phyloP scores from a whole-genome alignment of 2,888 invertebrate species.

The Acleris sparsana region DNA sequence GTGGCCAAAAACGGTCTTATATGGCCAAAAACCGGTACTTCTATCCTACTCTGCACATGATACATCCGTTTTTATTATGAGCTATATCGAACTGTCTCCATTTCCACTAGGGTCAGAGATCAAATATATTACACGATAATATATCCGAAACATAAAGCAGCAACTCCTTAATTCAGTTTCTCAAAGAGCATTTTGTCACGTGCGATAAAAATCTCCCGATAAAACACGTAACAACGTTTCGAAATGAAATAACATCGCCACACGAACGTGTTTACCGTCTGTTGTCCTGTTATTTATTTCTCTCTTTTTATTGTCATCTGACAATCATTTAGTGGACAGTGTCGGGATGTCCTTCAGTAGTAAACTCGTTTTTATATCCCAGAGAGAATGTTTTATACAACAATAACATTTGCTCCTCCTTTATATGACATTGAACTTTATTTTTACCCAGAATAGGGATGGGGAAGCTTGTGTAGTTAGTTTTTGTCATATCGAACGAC shows the following conservation, averaged over 20 bases:
- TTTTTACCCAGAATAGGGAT: not conserved
- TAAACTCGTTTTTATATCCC: constrained; percentile 35
- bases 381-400: constrained; percentile 28
- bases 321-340: constrained; percentile 38
- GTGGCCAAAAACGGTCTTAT: no score
- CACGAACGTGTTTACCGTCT: constrained; percentile 33
- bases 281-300: constrained; percentile 24
- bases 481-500: constrained; percentile 27
- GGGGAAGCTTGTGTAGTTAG: not conserved
- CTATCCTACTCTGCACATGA: no score
- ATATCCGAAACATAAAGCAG: not conserved
- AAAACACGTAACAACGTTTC: constrained; percentile 26
- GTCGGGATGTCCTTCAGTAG: constrained; percentile 35
- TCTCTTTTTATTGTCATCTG: constrained; percentile 36
- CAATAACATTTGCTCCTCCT: constrained; percentile 15
- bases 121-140: not conserved
- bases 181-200: constrained; percentile 7
- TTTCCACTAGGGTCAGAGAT: not conserved
- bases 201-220: constrained; percentile 19
- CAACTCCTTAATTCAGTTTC: not conserved
- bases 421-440: constrained; percentile 7
- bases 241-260: constrained; percentile 31
- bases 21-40: no score
- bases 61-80: no score
- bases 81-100: no score